A percentile compares a stretch with the other conserved stretches of the same genome.
These are phyloP conservation scores for Tangara arthus DNA, from an alignment of 2,797 vertebrate species.

Conservation along the genomic window DNA sequence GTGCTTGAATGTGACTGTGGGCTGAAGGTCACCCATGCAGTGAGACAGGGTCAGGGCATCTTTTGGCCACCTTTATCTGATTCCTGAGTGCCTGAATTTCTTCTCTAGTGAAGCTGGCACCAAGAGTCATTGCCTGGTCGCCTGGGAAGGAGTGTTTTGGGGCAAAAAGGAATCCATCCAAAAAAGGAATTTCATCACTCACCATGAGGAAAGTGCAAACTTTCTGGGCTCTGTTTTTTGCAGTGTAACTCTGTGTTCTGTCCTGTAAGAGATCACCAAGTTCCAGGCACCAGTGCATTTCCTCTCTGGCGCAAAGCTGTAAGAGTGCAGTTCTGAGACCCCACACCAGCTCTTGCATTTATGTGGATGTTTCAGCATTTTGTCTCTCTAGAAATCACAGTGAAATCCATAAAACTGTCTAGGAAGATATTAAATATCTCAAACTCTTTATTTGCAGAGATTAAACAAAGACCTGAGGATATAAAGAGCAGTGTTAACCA, in stretches of 20 bases:
- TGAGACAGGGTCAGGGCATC: not conserved
- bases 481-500: not conserved
- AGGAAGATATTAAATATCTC: not conserved
- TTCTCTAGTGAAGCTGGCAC: not conserved
- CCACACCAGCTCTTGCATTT: not conserved
- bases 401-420: not conserved
- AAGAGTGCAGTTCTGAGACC: not conserved
- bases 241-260: fast-evolving
- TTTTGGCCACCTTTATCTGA: not conserved
- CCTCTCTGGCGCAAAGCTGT: not conserved
- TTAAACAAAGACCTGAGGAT: not conserved
- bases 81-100: not conserved
- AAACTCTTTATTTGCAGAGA: not conserved
- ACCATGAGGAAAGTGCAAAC: not conserved
- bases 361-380: not conserved
- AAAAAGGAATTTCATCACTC: not conserved
- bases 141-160: not conserved
- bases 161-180: not conserved
- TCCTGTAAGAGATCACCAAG: not conserved
- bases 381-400: not conserved
- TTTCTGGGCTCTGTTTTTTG: not conserved
- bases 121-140: not conserved
- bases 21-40: not conserved
- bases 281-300: not conserved
- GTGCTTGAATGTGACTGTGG: not conserved